Percentiles rank a stretch among this genome's conserved stretches.
Evolutionary conservation across 1,140 invertebrate species (phyloP).

Genomic region (Cotesia glomerata): DNA sequence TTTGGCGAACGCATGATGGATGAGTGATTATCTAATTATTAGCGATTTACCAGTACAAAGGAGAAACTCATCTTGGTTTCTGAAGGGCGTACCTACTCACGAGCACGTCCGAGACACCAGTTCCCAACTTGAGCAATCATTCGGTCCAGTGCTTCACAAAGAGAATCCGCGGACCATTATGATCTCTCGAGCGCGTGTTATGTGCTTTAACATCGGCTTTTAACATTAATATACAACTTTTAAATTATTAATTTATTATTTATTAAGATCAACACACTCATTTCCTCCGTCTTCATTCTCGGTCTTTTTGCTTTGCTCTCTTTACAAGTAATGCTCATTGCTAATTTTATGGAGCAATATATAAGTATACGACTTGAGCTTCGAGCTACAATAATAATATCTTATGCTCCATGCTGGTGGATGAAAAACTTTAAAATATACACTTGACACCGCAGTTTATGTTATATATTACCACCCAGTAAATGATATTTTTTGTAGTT

Average conservation of each 20-base stretch:
- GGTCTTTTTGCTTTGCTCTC: too few species aligned
- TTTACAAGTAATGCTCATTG: too few species aligned
- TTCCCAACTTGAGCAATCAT: slow-evolving; percentile 60
- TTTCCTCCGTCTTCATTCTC: too few species aligned
- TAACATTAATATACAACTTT: slow-evolving; percentile 8
- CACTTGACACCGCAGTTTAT: too few species aligned
- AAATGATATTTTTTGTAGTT: too few species aligned
- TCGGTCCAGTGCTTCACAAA: slow-evolving; percentile 59
- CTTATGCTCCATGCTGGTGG: too few species aligned
- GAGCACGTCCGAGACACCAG: slow-evolving; percentile 49
- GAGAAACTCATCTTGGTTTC: slow-evolving; percentile 20
- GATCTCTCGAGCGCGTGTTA: slow-evolving; percentile 38
- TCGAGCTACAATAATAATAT: too few species aligned
- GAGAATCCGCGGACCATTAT: slow-evolving; percentile 43
- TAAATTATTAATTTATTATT: not conserved
- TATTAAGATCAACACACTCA: too few species aligned
- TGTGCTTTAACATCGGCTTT: not conserved
- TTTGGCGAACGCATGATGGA: slow-evolving; percentile 2
- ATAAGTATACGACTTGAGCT: too few species aligned
- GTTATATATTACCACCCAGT: too few species aligned
- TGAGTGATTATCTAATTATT: slow-evolving; percentile 27
- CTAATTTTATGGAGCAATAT: too few species aligned
- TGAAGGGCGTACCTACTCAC: slow-evolving; percentile 21
- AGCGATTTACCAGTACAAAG: slow-evolving; percentile 26
- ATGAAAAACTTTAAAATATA: too few species aligned